A percentile compares a stretch with the other conserved stretches of the same genome.
Conservation (phyloP, 1,140 invertebrate species). For the Nylanderia fulva region DNA sequence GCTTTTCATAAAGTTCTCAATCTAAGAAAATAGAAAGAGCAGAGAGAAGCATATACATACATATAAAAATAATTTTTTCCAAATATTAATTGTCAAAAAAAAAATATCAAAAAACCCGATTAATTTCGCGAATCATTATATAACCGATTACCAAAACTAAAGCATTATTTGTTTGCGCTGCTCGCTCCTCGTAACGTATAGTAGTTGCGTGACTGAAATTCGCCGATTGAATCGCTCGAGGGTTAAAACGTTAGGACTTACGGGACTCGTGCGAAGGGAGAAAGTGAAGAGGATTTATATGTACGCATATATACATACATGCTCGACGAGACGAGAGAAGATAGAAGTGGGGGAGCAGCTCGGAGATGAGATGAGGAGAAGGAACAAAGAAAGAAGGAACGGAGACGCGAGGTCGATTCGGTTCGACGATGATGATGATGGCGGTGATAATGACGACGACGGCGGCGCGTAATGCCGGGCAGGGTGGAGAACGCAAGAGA, state of each 20-base stretch:
- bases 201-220: neutral
- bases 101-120: neutral
- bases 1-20: neutral
- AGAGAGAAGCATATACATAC: too few species aligned
- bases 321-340: conserved; percentile 28
- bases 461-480: conserved; percentile 24
- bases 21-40: neutral
- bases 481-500: neutral
- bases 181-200: neutral
- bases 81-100: too few species aligned
- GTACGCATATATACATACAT: neutral
- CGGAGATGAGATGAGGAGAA: neutral
- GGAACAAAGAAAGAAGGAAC: conserved; percentile 13
- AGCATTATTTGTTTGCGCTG: neutral
- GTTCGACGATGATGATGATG: conserved; percentile 5
- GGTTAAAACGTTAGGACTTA: conserved; percentile 43
- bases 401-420: conserved; percentile 52
- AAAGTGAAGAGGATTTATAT: conserved; percentile 46
- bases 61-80: neutral
- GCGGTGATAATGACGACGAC: neutral
- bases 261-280: conserved; percentile 43
- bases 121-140: neutral
- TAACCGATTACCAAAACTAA: neutral
- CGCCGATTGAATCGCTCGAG: neutral
- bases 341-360: conserved; percentile 34